Conservation (phyloP, 2,797 vertebrate species). For the Manis crassicaudata region DNA sequence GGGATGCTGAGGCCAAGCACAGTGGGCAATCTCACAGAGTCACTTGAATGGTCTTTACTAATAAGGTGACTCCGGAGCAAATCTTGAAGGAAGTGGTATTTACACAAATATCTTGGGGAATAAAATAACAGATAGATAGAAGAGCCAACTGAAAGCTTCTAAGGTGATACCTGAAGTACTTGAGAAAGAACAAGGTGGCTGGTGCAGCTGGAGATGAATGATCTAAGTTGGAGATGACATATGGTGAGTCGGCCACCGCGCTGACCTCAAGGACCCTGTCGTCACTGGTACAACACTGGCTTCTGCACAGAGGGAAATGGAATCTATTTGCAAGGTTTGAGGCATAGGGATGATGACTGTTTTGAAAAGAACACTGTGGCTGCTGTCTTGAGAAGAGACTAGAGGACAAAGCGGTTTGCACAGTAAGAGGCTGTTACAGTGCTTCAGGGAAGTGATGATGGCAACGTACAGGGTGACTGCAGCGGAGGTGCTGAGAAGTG, state of each 20-base stretch:
- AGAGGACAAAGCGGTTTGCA: no score
- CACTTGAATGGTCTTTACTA: background rate
- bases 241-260: background rate
- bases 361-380: background rate
- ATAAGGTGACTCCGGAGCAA: background rate
- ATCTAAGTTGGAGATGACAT: background rate
- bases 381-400: background rate
- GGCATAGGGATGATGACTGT: background rate
- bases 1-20: rapidly evolving
- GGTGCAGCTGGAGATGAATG: no score
- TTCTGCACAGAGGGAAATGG: background rate
- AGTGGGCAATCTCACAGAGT: background rate
- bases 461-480: background rate
- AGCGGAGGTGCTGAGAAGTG: background rate
- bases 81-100: background rate
- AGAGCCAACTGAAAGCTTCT: background rate
- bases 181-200: background rate
- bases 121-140: background rate
- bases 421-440: background rate
- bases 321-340: background rate
- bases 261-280: background rate
- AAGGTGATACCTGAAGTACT: no score
- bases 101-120: background rate
- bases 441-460: background rate
- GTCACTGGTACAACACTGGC: background rate